Evolutionary conservation across 2,888 invertebrate genomes (phyloP).

Genomic region (Meteorus colon): DNA sequence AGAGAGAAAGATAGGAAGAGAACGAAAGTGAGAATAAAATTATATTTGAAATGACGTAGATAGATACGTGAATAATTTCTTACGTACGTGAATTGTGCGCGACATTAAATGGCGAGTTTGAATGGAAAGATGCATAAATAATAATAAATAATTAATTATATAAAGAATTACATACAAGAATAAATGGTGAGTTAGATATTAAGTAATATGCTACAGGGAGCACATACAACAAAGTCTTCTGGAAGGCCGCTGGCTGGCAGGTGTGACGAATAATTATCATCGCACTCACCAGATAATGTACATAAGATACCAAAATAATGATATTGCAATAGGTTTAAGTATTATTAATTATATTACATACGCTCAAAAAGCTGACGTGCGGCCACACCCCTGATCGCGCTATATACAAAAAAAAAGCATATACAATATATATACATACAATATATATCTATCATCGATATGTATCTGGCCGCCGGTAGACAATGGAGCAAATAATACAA

Average conservation of each 20-base stretch:
- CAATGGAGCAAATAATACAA: neutral
- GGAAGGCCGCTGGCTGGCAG: slow-evolving; percentile 62
- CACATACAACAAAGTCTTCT: slow-evolving; percentile 62
- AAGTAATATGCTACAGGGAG: slow-evolving; percentile 50
- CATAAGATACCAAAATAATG: slow-evolving; percentile 65
- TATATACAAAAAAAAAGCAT: slow-evolving; percentile 22
- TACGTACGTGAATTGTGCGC: slow-evolving; percentile 4
- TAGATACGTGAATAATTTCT: slow-evolving; percentile 17
- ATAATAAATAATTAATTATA: slow-evolving; percentile 34
- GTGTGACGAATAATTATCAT: slow-evolving; percentile 56
- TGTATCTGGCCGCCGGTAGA: slow-evolving; percentile 33
- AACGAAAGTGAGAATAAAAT: slow-evolving; percentile 36
- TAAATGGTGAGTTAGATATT: slow-evolving; percentile 40
- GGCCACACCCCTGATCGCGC: slow-evolving; percentile 54
- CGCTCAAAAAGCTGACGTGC: slow-evolving; percentile 58
- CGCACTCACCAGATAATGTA: slow-evolving; percentile 59
- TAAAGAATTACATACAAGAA: slow-evolving; percentile 36
- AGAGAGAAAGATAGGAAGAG: slow-evolving; percentile 38
- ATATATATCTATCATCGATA: slow-evolving; percentile 19
- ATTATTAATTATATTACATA: slow-evolving; percentile 56
- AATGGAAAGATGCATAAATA: neutral
- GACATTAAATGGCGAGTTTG: neutral
- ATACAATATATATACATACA: slow-evolving; percentile 12
- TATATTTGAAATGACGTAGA: slow-evolving; percentile 36
- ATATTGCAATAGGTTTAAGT: slow-evolving; percentile 66